A percentile compares a stretch with the other conserved stretches of the same genome.
Conservation (phyloP, 2,888 invertebrate species). For the Amphimallon solstitiale region DNA sequence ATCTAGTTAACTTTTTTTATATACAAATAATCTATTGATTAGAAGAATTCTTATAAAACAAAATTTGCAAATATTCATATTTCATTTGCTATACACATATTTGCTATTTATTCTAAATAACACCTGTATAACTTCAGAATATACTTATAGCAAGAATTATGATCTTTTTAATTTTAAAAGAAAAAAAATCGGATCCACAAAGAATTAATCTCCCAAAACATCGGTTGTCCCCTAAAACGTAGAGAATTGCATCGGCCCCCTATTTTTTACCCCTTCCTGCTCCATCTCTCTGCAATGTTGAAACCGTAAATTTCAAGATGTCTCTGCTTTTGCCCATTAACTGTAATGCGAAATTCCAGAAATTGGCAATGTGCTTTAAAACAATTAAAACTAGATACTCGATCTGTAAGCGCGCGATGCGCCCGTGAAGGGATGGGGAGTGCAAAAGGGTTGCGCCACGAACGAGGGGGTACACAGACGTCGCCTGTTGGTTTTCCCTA, state of each 20-base stretch:
- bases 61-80: too few relatives aligned
- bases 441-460: slow-evolving; percentile 55
- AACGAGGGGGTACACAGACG: slow-evolving; percentile 38
- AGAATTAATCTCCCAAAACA: too few relatives aligned
- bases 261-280: neutral
- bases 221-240: too few relatives aligned
- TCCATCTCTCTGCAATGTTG: neutral
- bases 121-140: too few relatives aligned
- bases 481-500: slow-evolving; percentile 33
- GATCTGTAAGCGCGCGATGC: slow-evolving; percentile 1
- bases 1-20: too few relatives aligned
- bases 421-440: neutral
- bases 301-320: slow-evolving; percentile 31
- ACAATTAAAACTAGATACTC: slow-evolving; percentile 57
- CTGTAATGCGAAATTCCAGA: slow-evolving; percentile 50
- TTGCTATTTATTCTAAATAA: too few relatives aligned
- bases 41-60: too few relatives aligned
- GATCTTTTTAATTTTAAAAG: too few relatives aligned
- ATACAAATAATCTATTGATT: too few relatives aligned
- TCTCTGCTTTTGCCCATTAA: slow-evolving; percentile 33
- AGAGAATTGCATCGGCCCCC: neutral
- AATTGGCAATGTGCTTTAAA: slow-evolving; percentile 61
- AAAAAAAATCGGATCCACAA: too few relatives aligned
- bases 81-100: too few relatives aligned
- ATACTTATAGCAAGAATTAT: too few relatives aligned